These are phyloP conservation scores for Neotoma lepida DNA, from an alignment of 2,113 vertebrate species.

Conservation along the genomic window DNA sequence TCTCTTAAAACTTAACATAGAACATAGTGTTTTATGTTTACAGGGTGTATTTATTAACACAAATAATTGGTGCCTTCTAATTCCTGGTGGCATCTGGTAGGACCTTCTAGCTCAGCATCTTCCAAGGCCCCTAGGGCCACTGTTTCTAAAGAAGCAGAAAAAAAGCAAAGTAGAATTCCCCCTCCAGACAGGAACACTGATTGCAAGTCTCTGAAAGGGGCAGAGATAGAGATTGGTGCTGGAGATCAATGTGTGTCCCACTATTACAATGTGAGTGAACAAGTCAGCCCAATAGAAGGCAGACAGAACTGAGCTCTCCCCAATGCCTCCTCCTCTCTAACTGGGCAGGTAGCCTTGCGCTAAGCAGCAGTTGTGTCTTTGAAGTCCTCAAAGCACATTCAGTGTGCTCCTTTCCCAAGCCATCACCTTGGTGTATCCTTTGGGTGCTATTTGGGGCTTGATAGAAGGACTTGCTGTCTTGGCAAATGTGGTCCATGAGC, in stretches of 20 bases:
- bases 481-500: not conserved
- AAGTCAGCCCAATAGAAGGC: not conserved
- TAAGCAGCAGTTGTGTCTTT: not conserved
- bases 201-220: rapidly evolving
- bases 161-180: not conserved
- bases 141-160: not conserved
- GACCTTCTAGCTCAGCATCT: not conserved
- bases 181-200: too few relatives aligned
- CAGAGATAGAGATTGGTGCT: not conserved
- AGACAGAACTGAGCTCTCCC: not conserved
- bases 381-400: not conserved
- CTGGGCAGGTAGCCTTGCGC: not conserved
- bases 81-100: not conserved
- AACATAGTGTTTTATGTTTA: slow-evolving; percentile 29
- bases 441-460: not conserved
- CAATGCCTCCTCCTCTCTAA: not conserved
- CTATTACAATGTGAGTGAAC: not conserved
- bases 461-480: not conserved
- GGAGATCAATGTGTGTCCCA: not conserved
- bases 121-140: not conserved
- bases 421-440: not conserved
- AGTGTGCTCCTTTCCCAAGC: not conserved
- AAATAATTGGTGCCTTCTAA: not conserved
- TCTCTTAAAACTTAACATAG: not conserved
- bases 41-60: not conserved